These are phyloP conservation scores for Epizoanthus ramosus DNA, from an alignment of 92 coral and sea anemone species.

Conservation along the genomic window DNA sequence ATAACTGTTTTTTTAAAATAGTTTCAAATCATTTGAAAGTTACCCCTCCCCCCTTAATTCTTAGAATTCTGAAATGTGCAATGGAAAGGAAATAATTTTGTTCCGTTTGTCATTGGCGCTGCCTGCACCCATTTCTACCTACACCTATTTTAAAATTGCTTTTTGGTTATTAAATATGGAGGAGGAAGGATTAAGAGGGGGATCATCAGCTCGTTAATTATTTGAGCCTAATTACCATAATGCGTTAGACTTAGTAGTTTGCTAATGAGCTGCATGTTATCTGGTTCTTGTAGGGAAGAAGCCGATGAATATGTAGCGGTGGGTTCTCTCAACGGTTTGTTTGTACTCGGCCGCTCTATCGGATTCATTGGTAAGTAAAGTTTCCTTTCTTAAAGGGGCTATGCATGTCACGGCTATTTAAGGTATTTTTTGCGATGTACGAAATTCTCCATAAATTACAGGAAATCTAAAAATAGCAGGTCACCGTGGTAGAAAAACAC, in stretches of 20 bases:
- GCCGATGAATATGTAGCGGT: conserved; percentile 92
- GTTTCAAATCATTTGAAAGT: too few relatives aligned
- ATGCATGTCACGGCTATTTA: too few relatives aligned
- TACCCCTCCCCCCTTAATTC: too few relatives aligned
- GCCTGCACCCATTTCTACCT: too few relatives aligned
- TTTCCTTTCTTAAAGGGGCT: background rate
- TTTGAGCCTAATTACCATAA: background rate
- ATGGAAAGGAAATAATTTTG: background rate
- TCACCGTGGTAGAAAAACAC: too few relatives aligned
- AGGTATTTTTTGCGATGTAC: too few relatives aligned
- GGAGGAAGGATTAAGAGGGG: background rate
- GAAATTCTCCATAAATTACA: too few relatives aligned
- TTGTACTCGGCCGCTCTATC: conserved; percentile 96
- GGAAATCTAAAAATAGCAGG: too few relatives aligned
- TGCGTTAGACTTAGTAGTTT: background rate
- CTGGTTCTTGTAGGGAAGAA: conserved; percentile 72
- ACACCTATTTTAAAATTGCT: background rate
- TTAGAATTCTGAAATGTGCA: too few relatives aligned
- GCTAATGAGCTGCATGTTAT: background rate
- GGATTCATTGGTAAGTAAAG: conserved; percentile 99
- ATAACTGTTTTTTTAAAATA: too few relatives aligned
- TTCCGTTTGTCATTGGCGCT: background rate
- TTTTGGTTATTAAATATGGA: background rate
- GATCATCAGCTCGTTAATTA: conserved; percentile 18
- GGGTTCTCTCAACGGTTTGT: conserved; percentile 96